Conservation (phyloP, 2,113 vertebrate species). For the Catagonus wagneri region DNA sequence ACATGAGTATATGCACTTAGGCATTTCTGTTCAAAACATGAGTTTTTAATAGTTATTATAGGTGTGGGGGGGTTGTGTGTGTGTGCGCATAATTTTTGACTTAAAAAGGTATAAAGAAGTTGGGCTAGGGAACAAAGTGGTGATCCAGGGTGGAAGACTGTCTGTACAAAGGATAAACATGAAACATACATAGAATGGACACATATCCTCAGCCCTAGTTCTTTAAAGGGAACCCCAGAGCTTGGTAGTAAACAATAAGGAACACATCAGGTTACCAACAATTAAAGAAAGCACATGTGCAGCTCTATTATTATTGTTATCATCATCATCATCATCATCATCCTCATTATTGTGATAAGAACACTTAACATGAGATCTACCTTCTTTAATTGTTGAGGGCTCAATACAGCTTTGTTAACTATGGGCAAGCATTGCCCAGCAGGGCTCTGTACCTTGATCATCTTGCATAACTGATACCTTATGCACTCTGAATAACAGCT, state of each 20-base stretch:
- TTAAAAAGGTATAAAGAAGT: not conserved
- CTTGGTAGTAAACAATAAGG: not conserved
- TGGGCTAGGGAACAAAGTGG: not conserved
- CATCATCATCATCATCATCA: not conserved
- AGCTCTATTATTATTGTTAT: not conserved
- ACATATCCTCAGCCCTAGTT: not conserved
- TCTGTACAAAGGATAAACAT: not conserved
- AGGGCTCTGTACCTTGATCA: not conserved
- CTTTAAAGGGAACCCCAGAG: not conserved
- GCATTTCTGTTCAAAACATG: not conserved
- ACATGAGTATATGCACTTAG: not conserved
- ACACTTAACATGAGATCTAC: not conserved
- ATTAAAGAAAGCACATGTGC: not conserved
- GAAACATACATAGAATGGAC: not conserved
- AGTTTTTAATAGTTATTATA: not conserved
- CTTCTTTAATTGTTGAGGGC: not conserved
- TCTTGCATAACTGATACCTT: not conserved
- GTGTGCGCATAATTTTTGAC: not conserved
- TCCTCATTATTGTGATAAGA: not conserved
- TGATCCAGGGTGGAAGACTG: not conserved
- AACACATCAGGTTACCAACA: not conserved
- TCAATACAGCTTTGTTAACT: not conserved
- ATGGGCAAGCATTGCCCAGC: not conserved
- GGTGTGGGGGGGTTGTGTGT: no score
- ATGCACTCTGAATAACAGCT: not conserved